Conservation (phyloP, 2,113 vertebrate species). For the Nothocercus julius region DNA sequence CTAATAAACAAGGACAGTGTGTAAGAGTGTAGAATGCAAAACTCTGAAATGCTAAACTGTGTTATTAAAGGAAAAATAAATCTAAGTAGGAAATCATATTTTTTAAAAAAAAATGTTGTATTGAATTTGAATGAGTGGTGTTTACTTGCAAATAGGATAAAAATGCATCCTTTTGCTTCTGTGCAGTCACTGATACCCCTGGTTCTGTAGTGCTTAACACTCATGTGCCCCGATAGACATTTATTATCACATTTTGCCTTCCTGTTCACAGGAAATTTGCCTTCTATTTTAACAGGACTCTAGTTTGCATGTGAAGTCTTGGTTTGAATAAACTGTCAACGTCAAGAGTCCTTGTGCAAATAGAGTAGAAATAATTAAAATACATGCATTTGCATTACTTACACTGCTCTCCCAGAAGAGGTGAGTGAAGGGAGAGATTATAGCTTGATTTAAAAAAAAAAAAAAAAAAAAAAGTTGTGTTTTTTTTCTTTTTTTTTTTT, state of each 20-base stretch:
- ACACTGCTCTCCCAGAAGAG: background rate
- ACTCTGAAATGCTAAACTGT: constrained; percentile 81
- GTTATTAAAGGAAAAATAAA: constrained; percentile 82
- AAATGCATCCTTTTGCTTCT: background rate
- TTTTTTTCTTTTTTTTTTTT: background rate
- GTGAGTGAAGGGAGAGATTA: background rate
- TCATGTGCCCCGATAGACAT: background rate
- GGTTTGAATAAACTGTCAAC: background rate
- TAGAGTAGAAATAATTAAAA: background rate
- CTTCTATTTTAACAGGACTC: background rate
- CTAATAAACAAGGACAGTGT: constrained; percentile 79
- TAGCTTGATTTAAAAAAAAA: background rate
- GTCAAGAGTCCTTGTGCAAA: background rate
- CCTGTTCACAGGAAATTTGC: background rate
- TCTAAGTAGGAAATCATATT: constrained; percentile 72
- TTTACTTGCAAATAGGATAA: background rate
- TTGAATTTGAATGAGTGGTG: constrained; percentile 53
- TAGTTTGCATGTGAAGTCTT: background rate
- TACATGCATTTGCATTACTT: background rate
- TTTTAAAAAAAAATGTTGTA: constrained; percentile 42
- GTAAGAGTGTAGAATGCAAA: constrained; percentile 81
- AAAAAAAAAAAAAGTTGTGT: too few species aligned
- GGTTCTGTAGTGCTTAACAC: background rate
- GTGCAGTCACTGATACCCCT: fast-evolving
- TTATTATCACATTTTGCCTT: background rate